phyloP scores from a whole-genome alignment of 2,113 vertebrate species.

The Zeus faber region DNA sequence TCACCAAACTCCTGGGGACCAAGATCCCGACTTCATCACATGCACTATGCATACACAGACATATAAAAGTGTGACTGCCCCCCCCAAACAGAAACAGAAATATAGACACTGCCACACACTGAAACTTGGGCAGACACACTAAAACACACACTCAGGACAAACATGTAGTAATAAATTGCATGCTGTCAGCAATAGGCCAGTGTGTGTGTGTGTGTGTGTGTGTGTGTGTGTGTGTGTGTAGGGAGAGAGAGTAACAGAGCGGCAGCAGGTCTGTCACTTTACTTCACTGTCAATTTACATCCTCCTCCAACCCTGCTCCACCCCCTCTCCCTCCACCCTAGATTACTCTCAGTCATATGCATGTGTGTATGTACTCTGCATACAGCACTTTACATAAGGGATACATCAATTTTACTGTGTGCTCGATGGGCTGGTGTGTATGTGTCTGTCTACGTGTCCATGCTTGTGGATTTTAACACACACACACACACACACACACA shows the following conservation, averaged over 20 bases:
- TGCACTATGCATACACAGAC: not conserved
- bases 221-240: slow-evolving; percentile 12
- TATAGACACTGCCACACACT: slow-evolving; percentile 18
- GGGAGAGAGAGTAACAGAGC: slow-evolving; percentile 30
- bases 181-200: slow-evolving; percentile 51
- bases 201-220: slow-evolving; percentile 35
- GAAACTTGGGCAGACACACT: not conserved
- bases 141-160: slow-evolving; percentile 36
- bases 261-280: slow-evolving; percentile 69
- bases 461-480: slow-evolving; percentile 29
- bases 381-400: slow-evolving; percentile 73
- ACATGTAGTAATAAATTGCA: slow-evolving; percentile 64
- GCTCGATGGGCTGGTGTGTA: slow-evolving; percentile 41
- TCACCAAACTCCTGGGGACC: slow-evolving; percentile 19
- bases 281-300: slow-evolving; percentile 70
- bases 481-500: slow-evolving; percentile 5
- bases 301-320: slow-evolving; percentile 36
- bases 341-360: slow-evolving; percentile 73
- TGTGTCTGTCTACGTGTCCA: slow-evolving; percentile 66
- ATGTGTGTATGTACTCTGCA: slow-evolving; percentile 70
- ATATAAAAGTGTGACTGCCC: too few species aligned
- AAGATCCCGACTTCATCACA: slow-evolving; percentile 7
- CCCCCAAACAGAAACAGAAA: not conserved
- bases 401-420: slow-evolving; percentile 73
- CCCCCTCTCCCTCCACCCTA: slow-evolving; percentile 38